Evolutionary conservation across 2,797 vertebrate genomes (phyloP).

Genomic region (Carduelis carduelis): DNA sequence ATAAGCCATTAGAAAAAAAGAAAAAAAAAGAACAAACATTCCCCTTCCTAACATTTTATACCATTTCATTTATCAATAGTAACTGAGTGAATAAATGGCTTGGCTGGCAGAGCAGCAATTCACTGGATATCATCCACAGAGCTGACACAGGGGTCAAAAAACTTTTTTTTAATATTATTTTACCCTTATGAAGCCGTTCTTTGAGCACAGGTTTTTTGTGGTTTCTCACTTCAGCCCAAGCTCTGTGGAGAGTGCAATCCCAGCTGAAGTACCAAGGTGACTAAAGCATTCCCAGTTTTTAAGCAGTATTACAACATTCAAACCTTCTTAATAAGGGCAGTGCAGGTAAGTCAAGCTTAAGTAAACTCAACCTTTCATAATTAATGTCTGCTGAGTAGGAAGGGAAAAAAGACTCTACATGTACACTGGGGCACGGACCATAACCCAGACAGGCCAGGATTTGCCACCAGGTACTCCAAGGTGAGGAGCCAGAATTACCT

Average conservation of each 20-base stretch:
- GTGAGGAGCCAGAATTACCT: fast-evolving
- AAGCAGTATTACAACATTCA: background rate
- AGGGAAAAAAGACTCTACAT: fast-evolving
- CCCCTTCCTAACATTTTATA: background rate
- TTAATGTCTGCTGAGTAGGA: background rate
- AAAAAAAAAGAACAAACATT: fast-evolving
- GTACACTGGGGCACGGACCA: fast-evolving
- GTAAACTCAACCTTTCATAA: background rate
- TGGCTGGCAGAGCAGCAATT: background rate
- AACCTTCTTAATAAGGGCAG: background rate
- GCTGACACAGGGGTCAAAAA: background rate
- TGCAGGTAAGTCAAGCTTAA: background rate
- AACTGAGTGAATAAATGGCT: background rate
- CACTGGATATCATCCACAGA: background rate
- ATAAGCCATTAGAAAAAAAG: background rate
- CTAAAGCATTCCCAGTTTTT: constrained; percentile 7
- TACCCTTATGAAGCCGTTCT: background rate
- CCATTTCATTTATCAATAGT: background rate
- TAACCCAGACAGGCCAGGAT: background rate
- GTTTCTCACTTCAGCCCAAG: background rate
- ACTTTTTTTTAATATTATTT: background rate
- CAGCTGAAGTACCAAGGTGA: background rate
- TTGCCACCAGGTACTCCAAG: background rate
- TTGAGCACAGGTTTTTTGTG: background rate
- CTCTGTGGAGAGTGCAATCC: background rate